These are phyloP conservation scores for Trichoplusia ni DNA, from an alignment of 1,140 invertebrate genomes.

Conservation along the genomic window DNA sequence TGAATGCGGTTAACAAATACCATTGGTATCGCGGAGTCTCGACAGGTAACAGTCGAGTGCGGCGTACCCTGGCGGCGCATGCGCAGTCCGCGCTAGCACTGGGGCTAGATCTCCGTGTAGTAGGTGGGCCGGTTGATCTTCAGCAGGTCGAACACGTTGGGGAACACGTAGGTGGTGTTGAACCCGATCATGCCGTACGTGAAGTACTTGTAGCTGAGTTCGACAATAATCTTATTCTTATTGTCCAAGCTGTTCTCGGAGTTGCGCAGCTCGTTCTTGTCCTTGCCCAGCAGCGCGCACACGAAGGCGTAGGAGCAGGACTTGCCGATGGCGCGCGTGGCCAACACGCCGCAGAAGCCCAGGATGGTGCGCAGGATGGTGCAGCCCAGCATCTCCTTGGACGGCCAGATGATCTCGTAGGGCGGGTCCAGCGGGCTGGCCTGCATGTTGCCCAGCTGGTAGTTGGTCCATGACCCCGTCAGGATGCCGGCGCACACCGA, in stretches of 20 bases:
- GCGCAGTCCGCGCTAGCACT: no score
- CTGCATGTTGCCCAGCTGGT: constrained; percentile 86
- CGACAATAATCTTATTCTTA: constrained; percentile 87
- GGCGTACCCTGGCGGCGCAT: no score
- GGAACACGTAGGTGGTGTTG: constrained; percentile 89
- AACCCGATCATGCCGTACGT: constrained; percentile 89
- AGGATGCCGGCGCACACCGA: constrained; percentile 90
- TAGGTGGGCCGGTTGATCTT: constrained; percentile 91
- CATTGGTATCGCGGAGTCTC: no score
- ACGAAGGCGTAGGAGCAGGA: constrained; percentile 85
- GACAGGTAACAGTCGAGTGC: no score
- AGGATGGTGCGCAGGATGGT: constrained; percentile 86
- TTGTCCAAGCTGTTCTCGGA: constrained; percentile 85
- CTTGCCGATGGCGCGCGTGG: constrained; percentile 87
- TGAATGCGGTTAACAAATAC: no score
- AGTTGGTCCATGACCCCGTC: constrained; percentile 92
- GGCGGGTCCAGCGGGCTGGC: constrained; percentile 83
- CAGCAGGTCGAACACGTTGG: constrained; percentile 88
- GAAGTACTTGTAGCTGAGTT: constrained; percentile 91
- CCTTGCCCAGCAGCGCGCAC: constrained; percentile 85
- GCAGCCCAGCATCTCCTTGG: constrained; percentile 85
- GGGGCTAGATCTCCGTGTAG: constrained; percentile 89
- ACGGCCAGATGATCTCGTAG: constrained; percentile 90
- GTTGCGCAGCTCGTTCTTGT: constrained; percentile 84
- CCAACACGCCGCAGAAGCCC: constrained; percentile 87